phyloP scores from a whole-genome alignment of 2,888 invertebrate genomes.

The Ceratothoa steindachneri region DNA sequence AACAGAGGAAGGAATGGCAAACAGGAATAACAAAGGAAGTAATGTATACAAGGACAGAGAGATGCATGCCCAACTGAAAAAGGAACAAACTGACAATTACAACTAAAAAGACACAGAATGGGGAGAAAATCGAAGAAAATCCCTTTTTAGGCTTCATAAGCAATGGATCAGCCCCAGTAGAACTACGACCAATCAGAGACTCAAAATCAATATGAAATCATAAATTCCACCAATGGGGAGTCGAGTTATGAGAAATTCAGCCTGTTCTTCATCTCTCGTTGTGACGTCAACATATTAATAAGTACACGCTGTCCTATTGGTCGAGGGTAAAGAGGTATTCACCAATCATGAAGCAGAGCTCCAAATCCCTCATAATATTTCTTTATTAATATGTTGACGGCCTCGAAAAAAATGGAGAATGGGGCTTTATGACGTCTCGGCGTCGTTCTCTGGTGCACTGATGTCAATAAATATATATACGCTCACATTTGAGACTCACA shows the following conservation, averaged over 20 bases:
- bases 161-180: neutral
- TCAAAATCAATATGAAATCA: slow-evolving; percentile 10
- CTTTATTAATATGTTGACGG: neutral
- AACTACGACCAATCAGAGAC: neutral
- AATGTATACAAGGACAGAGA: too few relatives aligned
- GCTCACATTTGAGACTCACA: too few relatives aligned
- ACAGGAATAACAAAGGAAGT: too few relatives aligned
- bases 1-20: too few relatives aligned
- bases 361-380: neutral
- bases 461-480: too few relatives aligned
- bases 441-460: too few relatives aligned
- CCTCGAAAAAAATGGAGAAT: neutral
- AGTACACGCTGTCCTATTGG: neutral
- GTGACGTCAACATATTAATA: slow-evolving; percentile 10
- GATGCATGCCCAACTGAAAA: too few relatives aligned
- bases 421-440: too few relatives aligned
- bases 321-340: neutral
- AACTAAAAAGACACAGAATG: too few relatives aligned
- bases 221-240: slow-evolving; percentile 4
- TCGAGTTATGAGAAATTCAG: neutral
- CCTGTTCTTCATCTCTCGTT: slow-evolving; percentile 6
- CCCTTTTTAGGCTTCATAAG: neutral
- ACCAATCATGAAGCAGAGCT: neutral
- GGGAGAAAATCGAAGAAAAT: too few relatives aligned
- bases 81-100: too few relatives aligned